Conservation (phyloP, 2,888 invertebrate genomes). For the Hedychridium roseum region DNA sequence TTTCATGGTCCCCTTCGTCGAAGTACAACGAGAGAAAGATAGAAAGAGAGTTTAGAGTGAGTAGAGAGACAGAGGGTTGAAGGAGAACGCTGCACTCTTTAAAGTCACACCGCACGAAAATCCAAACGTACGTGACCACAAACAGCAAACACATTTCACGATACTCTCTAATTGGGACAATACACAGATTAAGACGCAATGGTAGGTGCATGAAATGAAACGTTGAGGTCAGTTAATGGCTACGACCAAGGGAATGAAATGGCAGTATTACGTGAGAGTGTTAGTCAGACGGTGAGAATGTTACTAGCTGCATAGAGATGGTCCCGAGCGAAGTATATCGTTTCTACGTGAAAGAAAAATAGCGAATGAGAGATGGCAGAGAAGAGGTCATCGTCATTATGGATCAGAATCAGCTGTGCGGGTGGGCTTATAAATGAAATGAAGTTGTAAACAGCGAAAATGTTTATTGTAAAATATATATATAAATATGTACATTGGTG, state of each 20-base stretch:
- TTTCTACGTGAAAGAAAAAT: too few relatives aligned
- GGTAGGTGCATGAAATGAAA: constrained; percentile 17
- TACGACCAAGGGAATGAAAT: constrained; percentile 11
- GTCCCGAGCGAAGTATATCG: too few relatives aligned
- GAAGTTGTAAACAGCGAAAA: constrained; percentile 61
- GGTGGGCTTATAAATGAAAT: constrained; percentile 59
- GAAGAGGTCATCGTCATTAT: constrained; percentile 1
- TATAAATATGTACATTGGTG: constrained; percentile 61
- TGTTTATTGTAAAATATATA: constrained; percentile 63
- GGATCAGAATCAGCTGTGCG: constrained; percentile 21
- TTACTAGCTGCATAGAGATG: not conserved
- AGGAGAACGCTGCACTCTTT: too few relatives aligned
- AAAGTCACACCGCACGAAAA: too few relatives aligned
- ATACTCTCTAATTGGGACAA: constrained; percentile 26
- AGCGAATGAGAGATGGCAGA: constrained; percentile 2
- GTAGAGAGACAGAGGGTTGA: too few relatives aligned
- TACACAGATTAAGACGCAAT: constrained; percentile 24
- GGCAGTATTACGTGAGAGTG: not conserved
- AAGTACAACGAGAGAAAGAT: too few relatives aligned
- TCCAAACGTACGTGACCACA: constrained; percentile 34
- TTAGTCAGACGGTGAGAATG: not conserved
- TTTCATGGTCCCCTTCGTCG: too few relatives aligned
- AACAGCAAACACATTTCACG: constrained; percentile 39
- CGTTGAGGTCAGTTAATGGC: constrained; percentile 9
- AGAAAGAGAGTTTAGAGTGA: too few relatives aligned